A percentile compares a stretch with the other conserved stretches of the same genome.
These are phyloP conservation scores for Hirtodrosophila duncani DNA, from an alignment of 2,888 invertebrate species.

Conservation along the genomic window DNA sequence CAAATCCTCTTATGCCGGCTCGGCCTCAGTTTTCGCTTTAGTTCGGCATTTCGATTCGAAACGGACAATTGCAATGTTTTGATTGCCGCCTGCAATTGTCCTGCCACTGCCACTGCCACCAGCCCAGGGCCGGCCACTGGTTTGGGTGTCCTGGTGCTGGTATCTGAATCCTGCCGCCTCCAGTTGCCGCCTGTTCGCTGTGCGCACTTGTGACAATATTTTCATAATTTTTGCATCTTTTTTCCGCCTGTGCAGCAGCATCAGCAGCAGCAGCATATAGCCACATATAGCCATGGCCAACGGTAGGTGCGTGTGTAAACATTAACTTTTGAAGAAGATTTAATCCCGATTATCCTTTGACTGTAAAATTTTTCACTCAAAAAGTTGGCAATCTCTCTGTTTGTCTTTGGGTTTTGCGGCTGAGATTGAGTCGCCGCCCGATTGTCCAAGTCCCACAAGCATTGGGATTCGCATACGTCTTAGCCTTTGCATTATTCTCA, in stretches of 20 bases:
- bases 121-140: constrained; percentile 5
- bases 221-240: constrained; percentile 74
- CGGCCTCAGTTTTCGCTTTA: constrained; percentile 40
- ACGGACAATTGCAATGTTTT: constrained; percentile 71
- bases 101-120: constrained; percentile 37
- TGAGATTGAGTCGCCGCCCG: constrained; percentile 37
- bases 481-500: constrained; percentile 2
- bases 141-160: constrained; percentile 13
- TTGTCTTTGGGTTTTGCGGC: constrained; percentile 52
- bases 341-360: constrained; percentile 78
- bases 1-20: constrained; percentile 65
- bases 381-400: constrained; percentile 44
- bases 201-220: constrained; percentile 77
- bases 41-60: constrained; percentile 57
- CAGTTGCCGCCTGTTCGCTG: constrained; percentile 25
- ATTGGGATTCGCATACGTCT: too few species aligned
- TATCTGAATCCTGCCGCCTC: constrained; percentile 7
- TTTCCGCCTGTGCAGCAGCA: constrained; percentile 27
- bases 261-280: constrained; percentile 36
- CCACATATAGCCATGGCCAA: too few species aligned
- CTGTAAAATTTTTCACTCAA: constrained; percentile 72
- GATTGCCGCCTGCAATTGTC: constrained; percentile 73
- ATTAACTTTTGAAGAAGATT: constrained; percentile 78
- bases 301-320: constrained; percentile 77
- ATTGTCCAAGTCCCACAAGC: constrained; percentile 18